Evolutionary conservation across 2,888 invertebrate genomes (phyloP).

Genomic region (Conops quadrifasciatus): DNA sequence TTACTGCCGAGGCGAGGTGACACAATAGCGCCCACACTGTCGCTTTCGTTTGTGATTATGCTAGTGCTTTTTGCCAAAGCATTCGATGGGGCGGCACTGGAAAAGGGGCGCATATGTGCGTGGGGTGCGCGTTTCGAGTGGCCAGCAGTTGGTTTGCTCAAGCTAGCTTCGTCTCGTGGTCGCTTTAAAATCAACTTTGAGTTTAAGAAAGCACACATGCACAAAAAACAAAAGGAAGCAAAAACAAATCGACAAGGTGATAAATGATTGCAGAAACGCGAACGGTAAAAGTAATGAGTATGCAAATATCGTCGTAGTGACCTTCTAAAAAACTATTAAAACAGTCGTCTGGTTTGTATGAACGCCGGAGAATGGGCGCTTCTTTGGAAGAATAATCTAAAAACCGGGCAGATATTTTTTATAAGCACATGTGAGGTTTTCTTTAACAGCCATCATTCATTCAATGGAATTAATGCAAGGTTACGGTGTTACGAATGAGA

Average conservation of each 20-base stretch:
- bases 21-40: no score
- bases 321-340: no score
- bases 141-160: slow-evolving; percentile 43
- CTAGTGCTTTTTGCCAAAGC: slow-evolving; percentile 33
- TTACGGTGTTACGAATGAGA: no score
- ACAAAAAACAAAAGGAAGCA: slow-evolving; percentile 32
- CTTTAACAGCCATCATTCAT: no score
- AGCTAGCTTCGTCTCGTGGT: slow-evolving; percentile 56
- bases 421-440: no score
- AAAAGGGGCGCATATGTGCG: slow-evolving; percentile 28
- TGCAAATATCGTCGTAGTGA: no score
- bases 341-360: no score
- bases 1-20: slow-evolving; percentile 20
- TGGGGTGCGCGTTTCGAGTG: slow-evolving; percentile 44
- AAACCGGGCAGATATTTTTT: no score
- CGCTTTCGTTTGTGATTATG: slow-evolving; percentile 23
- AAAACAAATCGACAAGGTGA: slow-evolving; percentile 31
- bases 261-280: slow-evolving; percentile 10
- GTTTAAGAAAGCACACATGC: slow-evolving; percentile 48
- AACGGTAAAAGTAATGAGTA: not conserved
- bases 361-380: no score
- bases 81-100: slow-evolving; percentile 27
- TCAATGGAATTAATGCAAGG: no score
- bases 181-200: slow-evolving; percentile 63
- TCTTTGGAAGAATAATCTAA: no score